A percentile compares a stretch with the other conserved stretches of the same genome.
phyloP scores from a whole-genome alignment of 2,113 vertebrate genomes.

The Cariama cristata region DNA sequence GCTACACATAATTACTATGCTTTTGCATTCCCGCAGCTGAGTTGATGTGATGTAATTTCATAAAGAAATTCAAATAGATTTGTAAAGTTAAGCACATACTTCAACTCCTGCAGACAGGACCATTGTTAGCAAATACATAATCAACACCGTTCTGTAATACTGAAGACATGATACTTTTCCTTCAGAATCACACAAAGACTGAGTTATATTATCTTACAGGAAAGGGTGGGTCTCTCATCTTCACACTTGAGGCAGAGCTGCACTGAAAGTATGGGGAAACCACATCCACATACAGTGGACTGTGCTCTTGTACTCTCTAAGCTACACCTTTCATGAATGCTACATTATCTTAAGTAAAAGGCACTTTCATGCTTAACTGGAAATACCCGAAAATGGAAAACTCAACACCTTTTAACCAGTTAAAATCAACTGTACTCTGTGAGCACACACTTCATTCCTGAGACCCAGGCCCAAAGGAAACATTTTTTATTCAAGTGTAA shows the following conservation, averaged over 20 bases:
- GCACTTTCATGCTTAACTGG: conserved; percentile 63
- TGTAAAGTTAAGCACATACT: neutral
- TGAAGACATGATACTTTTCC: conserved; percentile 37
- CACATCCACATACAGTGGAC: conserved; percentile 36
- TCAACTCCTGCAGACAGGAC: neutral
- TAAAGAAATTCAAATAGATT: neutral
- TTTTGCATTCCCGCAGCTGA: neutral
- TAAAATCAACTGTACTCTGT: conserved; percentile 6
- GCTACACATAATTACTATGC: neutral
- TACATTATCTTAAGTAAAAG: conserved; percentile 56
- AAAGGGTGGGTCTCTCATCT: conserved; percentile 74
- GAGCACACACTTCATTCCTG: neutral
- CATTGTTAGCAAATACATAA: neutral
- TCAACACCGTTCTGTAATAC: neutral
- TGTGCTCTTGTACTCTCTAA: conserved; percentile 11
- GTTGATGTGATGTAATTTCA: neutral
- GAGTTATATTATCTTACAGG: conserved; percentile 72
- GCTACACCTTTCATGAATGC: conserved; percentile 63
- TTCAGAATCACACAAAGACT: conserved; percentile 53
- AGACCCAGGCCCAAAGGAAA: conserved; percentile 19
- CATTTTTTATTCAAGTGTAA: neutral
- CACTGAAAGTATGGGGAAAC: conserved; percentile 53
- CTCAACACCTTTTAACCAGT: conserved; percentile 9
- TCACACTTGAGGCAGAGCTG: conserved; percentile 22
- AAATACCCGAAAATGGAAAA: conserved; percentile 66